Conservation (phyloP, 2,113 vertebrate genomes). For the Coturnix japonica region DNA sequence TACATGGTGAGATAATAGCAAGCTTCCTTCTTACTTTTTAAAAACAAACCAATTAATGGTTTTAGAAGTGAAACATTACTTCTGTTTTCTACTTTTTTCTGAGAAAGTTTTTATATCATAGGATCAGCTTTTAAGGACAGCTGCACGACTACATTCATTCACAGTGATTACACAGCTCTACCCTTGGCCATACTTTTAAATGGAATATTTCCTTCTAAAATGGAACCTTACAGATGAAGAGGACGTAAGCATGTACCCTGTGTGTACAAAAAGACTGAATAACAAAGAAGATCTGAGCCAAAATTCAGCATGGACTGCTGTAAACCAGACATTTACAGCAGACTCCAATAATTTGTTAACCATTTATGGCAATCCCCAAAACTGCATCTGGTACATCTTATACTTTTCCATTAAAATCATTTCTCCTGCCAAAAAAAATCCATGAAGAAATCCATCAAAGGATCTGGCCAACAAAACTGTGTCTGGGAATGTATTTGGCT, state of each 20-base stretch:
- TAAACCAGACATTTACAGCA: conserved; percentile 71
- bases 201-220: conserved; percentile 33
- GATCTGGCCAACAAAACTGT: conserved; percentile 73
- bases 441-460: conserved; percentile 79
- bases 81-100: neutral
- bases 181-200: neutral
- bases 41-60: neutral
- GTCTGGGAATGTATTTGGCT: conserved; percentile 86
- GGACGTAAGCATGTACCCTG: neutral
- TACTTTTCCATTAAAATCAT: conserved; percentile 74
- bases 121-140: neutral
- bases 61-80: neutral
- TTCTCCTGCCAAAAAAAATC: conserved; percentile 78
- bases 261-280: neutral
- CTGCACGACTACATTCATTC: neutral
- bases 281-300: conserved; percentile 30
- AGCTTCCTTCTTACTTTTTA: neutral
- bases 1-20: neutral
- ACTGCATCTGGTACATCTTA: conserved; percentile 78
- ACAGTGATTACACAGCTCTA: neutral
- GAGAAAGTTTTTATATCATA: neutral
- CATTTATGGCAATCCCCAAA: conserved; percentile 80
- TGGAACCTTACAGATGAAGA: conserved; percentile 29
- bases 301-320: conserved; percentile 58
- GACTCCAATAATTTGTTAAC: conserved; percentile 76